Conservation (phyloP, 2,113 vertebrate species). For the Carettochelys insculpta region DNA sequence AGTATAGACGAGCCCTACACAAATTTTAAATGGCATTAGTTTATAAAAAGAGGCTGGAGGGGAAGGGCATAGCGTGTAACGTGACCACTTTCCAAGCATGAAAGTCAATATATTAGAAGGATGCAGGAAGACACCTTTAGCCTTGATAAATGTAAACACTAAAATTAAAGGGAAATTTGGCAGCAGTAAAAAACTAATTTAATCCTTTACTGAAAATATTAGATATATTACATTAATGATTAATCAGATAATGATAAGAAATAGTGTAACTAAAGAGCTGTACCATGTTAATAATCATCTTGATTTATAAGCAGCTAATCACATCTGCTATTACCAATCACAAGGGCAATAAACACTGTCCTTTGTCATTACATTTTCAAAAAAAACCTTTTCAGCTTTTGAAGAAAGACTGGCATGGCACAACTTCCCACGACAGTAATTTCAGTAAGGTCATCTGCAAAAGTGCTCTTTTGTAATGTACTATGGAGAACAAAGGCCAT, state of each 20-base stretch:
- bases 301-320: neutral
- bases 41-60: neutral
- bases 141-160: neutral
- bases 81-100: neutral
- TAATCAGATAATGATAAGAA: too few species aligned
- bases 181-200: too few species aligned
- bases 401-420: neutral
- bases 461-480: neutral
- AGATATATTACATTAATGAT: too few species aligned
- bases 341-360: neutral
- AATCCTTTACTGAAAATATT: too few species aligned
- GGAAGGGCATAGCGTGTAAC: neutral
- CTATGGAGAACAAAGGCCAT: neutral
- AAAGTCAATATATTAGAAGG: neutral
- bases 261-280: rapidly evolving
- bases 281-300: neutral
- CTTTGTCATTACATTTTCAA: neutral
- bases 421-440: neutral
- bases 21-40: neutral
- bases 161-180: neutral
- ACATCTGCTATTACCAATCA: neutral
- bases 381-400: neutral
- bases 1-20: too few species aligned
- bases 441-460: neutral
- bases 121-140: neutral